These are phyloP conservation scores for Drosophila anomalipes DNA, from an alignment of 2,888 invertebrate species.

Conservation along the genomic window DNA sequence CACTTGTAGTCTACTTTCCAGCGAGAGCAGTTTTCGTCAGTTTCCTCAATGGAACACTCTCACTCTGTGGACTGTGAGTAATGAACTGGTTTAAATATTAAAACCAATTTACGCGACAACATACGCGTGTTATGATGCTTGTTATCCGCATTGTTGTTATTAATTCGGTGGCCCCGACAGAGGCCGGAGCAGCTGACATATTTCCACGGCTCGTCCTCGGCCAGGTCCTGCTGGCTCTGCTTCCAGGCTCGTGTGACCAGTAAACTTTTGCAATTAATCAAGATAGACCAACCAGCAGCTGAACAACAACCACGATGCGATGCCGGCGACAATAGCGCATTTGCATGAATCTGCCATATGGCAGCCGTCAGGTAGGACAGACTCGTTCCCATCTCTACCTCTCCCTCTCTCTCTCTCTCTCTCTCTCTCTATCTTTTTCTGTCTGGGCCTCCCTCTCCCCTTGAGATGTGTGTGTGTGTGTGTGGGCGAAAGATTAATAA, in stretches of 20 bases:
- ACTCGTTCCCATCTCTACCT: slow-evolving; percentile 6
- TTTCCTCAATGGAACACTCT: slow-evolving; percentile 1
- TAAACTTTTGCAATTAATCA: slow-evolving; percentile 80
- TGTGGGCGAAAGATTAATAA: slow-evolving; percentile 79
- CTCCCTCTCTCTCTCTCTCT: background rate
- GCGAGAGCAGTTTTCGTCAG: slow-evolving; percentile 14
- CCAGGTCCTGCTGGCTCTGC: slow-evolving; percentile 25
- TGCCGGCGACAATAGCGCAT: slow-evolving; percentile 60
- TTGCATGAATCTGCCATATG: slow-evolving; percentile 74
- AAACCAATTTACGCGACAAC: slow-evolving; percentile 79
- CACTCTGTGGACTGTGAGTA: slow-evolving; percentile 45
- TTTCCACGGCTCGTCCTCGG: slow-evolving; percentile 57
- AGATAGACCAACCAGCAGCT: slow-evolving; percentile 65
- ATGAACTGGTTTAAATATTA: slow-evolving; percentile 79
- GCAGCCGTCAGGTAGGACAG: slow-evolving; percentile 48
- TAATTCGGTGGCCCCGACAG: slow-evolving; percentile 34
- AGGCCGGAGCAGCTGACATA: slow-evolving; percentile 71
- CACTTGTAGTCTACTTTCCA: slow-evolving; percentile 43
- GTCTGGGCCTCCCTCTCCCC: background rate
- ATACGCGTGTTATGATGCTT: slow-evolving; percentile 78
- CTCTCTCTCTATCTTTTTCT: background rate
- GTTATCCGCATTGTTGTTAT: slow-evolving; percentile 67
- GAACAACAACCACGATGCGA: slow-evolving; percentile 28
- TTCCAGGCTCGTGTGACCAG: slow-evolving; percentile 48
- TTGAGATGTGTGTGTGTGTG: slow-evolving; percentile 37